Percentiles rank a stretch among this genome's conserved stretches.
phyloP scores from a whole-genome alignment of 1,140 invertebrate genomes.

The Laupala kohalensis region DNA sequence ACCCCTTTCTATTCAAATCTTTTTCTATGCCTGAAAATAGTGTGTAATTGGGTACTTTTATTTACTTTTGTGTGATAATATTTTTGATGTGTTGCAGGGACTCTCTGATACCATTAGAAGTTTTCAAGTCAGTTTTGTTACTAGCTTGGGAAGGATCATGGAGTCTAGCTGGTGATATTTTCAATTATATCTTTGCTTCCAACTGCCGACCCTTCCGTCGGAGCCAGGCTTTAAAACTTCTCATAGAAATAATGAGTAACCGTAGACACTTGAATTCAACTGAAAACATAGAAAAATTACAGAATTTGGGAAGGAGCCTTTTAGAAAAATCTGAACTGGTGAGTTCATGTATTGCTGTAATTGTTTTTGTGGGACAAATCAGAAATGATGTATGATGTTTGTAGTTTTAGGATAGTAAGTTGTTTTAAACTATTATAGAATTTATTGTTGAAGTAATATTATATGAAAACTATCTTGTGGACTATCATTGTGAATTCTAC shows the following conservation, averaged over 20 bases:
- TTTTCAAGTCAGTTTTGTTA: constrained; percentile 49
- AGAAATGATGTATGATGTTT: too few relatives aligned
- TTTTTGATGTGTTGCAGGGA: constrained; percentile 23
- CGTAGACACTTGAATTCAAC: too few relatives aligned
- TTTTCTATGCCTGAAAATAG: background rate
- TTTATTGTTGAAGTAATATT: too few relatives aligned
- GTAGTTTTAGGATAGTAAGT: too few relatives aligned
- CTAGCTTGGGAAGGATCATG: constrained; percentile 46
- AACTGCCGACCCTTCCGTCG: constrained; percentile 45
- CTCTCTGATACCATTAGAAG: constrained; percentile 42
- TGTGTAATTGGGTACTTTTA: background rate
- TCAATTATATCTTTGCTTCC: constrained; percentile 43
- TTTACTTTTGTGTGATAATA: background rate
- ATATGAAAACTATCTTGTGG: too few relatives aligned
- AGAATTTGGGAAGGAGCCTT: background rate
- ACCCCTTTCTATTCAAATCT: background rate
- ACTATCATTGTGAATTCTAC: too few relatives aligned
- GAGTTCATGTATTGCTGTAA: too few relatives aligned
- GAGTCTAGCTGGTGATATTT: constrained; percentile 35
- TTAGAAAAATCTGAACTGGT: background rate
- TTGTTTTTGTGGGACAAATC: too few relatives aligned
- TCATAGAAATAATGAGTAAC: constrained; percentile 44
- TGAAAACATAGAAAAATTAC: too few relatives aligned
- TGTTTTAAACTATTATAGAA: too few relatives aligned
- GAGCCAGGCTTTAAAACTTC: constrained; percentile 46